Evolutionary conservation across 2,113 vertebrate genomes (phyloP), one percentile per base, ranked within the genome.

Genomic region (Corythornis madagascariensis): DNA sequence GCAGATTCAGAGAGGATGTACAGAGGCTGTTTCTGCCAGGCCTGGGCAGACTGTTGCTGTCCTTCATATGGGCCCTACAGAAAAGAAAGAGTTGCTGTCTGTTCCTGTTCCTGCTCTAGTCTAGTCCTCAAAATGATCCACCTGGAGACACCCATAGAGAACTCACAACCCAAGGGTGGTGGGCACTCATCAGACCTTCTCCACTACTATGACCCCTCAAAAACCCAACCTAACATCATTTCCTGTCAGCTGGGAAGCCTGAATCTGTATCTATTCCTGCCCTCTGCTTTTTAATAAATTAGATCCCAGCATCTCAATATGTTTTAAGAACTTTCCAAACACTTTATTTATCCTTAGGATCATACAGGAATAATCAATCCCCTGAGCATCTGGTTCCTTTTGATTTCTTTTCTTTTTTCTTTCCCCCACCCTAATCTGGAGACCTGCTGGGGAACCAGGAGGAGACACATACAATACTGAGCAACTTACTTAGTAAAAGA

Each of bases 331-430:
- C 73, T 92, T 93, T 55, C 83, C 89, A 83, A 95, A 84, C 89
- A 93, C 93, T 92, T 95, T 94, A 93, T 96, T 93, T 92, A 72
- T 93, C 89, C 89, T 43, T 24, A 56, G 61, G 53, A 92, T 92
- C 83, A 65, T 20, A 61, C 86, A 94, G 57, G 48, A 90, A 88
- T 93, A 90, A 96, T 94, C 90, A 95, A 88, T 96, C 57, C 83
- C 48, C 25, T 21, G 16, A 95, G 88, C 96, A 96, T 94, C 88
- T 95, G 93, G 88, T 86, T 94, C 55, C 88, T 81, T 93, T 93
- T 90, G 83, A 86, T 94, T 93, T 89, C 64, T 72, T 77, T 83
- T 59, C 4, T 11, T 11, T 35, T 45, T n/a, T 8, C 0, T 2
- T 20, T 1, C 2, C 2, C 38, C 8, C 9, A 7, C 0, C 6